These are phyloP conservation scores for Scolopax mira DNA, from an alignment of 2,113 vertebrate species.

Conservation along the genomic window DNA sequence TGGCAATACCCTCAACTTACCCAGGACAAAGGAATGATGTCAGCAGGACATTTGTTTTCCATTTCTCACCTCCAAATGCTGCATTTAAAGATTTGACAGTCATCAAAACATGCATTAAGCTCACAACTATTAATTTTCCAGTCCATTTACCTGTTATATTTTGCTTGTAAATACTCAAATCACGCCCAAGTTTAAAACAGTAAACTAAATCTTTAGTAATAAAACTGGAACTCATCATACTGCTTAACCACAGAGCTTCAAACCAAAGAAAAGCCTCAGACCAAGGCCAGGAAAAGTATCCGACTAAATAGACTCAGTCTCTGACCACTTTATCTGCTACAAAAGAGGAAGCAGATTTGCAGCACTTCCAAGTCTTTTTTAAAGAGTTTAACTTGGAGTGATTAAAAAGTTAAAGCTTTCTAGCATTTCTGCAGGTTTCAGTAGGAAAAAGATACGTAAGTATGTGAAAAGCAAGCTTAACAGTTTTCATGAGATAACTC, in stretches of 20 bases:
- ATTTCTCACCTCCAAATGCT: slow-evolving; percentile 99
- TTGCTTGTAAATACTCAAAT: background rate
- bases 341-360: background rate
- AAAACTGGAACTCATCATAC: background rate
- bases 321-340: background rate
- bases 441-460: background rate
- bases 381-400: background rate
- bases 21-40: slow-evolving; percentile 97
- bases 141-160: slow-evolving; percentile 10
- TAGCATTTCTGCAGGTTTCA: background rate
- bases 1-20: slow-evolving; percentile 72
- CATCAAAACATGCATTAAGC: background rate
- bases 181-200: background rate
- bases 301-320: background rate
- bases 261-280: background rate
- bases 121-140: slow-evolving; percentile 32
- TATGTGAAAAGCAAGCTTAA: background rate
- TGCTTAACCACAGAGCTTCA: background rate
- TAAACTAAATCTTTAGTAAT: background rate
- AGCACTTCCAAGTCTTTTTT: background rate
- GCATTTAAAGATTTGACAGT: slow-evolving; percentile 35
- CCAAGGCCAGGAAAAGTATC: background rate
- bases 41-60: slow-evolving; percentile 97
- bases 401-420: background rate
- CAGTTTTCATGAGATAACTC: background rate